These are phyloP conservation scores for Xestia ashworthii DNA, from an alignment of 2,888 invertebrate species.

Conservation along the genomic window DNA sequence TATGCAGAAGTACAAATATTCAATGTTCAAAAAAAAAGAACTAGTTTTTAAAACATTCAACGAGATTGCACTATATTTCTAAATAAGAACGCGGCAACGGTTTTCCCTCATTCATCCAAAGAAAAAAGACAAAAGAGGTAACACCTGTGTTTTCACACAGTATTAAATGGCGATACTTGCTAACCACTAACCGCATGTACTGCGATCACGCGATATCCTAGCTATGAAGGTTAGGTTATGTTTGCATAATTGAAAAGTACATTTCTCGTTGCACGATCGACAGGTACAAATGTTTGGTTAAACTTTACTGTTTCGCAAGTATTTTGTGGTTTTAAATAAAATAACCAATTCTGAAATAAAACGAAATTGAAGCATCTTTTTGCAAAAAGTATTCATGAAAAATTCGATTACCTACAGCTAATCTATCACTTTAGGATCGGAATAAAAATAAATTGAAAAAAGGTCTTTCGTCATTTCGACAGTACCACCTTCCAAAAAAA, in stretches of 20 bases:
- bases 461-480: neutral
- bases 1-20: neutral
- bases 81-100: conserved; percentile 23
- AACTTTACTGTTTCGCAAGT: neutral
- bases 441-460: conserved; percentile 8
- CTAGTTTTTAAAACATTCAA: conserved; percentile 5
- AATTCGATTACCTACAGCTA: neutral
- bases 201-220: conserved; percentile 49
- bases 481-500: neutral
- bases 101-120: conserved; percentile 28
- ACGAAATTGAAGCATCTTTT: neutral
- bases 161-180: conserved; percentile 14
- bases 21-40: conserved; percentile 14
- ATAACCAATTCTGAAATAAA: neutral
- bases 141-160: conserved; percentile 52
- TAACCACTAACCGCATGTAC: conserved; percentile 17
- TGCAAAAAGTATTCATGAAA: neutral
- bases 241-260: conserved; percentile 48
- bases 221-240: conserved; percentile 48
- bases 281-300: conserved; percentile 27
- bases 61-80: conserved; percentile 22
- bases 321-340: conserved; percentile 7
- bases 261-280: conserved; percentile 44
- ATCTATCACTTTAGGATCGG: neutral
- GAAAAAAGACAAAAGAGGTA: conserved; percentile 47